Evolutionary conservation across 2,113 vertebrate genomes (phyloP).

Genomic region (Gopherus flavomarginatus): DNA sequence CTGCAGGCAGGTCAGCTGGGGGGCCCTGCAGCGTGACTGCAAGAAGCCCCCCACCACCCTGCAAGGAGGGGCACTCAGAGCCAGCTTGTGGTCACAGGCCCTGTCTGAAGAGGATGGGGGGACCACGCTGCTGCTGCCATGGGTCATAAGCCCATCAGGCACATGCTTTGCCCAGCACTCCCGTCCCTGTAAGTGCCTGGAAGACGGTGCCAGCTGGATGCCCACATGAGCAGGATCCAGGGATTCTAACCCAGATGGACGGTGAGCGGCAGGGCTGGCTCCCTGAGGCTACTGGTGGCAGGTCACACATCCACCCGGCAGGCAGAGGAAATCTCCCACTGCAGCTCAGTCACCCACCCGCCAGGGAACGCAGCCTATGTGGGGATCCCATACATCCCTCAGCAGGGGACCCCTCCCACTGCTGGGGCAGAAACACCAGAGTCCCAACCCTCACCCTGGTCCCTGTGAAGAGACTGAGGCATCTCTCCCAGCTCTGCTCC

Average conservation of each 20-base stretch:
- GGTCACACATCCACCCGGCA: background rate
- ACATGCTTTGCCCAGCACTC: background rate
- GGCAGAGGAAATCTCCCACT: background rate
- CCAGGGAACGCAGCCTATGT: background rate
- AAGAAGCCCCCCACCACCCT: accelerated
- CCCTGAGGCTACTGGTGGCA: background rate
- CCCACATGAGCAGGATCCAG: background rate
- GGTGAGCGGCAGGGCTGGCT: background rate
- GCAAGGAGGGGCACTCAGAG: background rate
- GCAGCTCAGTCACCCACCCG: background rate
- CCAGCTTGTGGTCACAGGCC: background rate
- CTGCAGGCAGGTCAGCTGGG: background rate
- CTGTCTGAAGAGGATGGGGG: too few species aligned
- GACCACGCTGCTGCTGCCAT: background rate
- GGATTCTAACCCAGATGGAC: background rate
- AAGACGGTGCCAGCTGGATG: background rate
- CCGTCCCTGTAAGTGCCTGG: background rate
- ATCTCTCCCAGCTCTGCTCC: background rate
- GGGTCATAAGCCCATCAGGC: background rate
- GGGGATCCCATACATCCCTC: background rate
- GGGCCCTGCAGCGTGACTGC: background rate
- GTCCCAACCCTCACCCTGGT: background rate
- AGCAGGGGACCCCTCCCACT: background rate
- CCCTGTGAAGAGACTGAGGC: background rate
- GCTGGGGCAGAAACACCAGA: background rate